Conservation (phyloP, 2,888 invertebrate species). For the Drosophila monieri region DNA sequence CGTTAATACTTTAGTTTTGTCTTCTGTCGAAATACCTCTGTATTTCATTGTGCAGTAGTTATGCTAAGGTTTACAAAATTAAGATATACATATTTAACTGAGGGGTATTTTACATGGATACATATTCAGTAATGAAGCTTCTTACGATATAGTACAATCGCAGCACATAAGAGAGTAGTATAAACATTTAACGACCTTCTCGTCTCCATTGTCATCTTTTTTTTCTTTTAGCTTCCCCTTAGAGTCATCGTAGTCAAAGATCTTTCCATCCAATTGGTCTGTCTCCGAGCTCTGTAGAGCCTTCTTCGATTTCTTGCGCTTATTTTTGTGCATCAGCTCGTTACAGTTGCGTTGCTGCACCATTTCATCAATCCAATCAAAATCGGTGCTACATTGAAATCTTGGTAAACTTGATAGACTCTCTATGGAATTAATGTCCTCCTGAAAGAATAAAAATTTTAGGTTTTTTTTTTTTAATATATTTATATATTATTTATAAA, state of each 20-base stretch:
- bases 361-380: slow-evolving; percentile 74
- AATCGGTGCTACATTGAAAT: slow-evolving; percentile 57
- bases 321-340: slow-evolving; percentile 68
- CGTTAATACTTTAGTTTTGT: slow-evolving; percentile 41
- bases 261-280: slow-evolving; percentile 76
- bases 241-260: slow-evolving; percentile 46
- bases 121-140: slow-evolving; percentile 17
- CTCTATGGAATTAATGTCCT: slow-evolving; percentile 82
- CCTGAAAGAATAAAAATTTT: slow-evolving; percentile 52
- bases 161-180: slow-evolving; percentile 84
- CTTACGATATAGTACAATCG: slow-evolving; percentile 83
- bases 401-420: slow-evolving; percentile 69
- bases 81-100: slow-evolving; percentile 30
- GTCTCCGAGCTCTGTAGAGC: slow-evolving; percentile 44
- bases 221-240: slow-evolving; percentile 38
- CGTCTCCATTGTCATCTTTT: slow-evolving; percentile 69
- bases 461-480: too few relatives aligned
- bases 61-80: slow-evolving; percentile 21
- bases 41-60: slow-evolving; percentile 1
- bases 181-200: slow-evolving; percentile 82
- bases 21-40: slow-evolving; percentile 2
- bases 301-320: slow-evolving; percentile 79
- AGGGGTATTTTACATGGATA: slow-evolving; percentile 45
- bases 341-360: slow-evolving; percentile 61
- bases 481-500: too few relatives aligned